Conservation (phyloP, 2,888 invertebrate genomes). For the Julus scanicus region DNA sequence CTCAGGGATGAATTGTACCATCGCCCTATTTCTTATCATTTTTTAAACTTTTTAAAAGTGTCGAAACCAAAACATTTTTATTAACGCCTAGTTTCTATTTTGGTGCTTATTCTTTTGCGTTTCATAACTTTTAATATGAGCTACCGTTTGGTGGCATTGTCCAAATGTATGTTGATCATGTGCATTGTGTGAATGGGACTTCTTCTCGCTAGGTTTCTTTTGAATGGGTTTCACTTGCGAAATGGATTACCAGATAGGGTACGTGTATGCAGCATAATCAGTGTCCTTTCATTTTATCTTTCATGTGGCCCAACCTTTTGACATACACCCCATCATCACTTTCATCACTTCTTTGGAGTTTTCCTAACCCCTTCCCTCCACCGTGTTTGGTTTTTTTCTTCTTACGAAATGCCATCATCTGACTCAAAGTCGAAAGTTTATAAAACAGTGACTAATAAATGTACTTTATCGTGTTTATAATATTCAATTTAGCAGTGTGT, state of each 20-base stretch:
- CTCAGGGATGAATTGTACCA: conserved; percentile 44
- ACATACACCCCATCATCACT: not conserved
- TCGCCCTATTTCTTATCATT: not conserved
- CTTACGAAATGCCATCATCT: conserved; percentile 19
- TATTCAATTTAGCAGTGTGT: not conserved
- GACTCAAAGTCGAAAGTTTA: conserved; percentile 13
- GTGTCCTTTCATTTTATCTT: not conserved
- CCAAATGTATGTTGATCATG: not conserved
- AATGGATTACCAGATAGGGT: not conserved
- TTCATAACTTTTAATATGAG: not conserved
- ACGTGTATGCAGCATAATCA: not conserved
- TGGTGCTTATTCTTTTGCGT: not conserved
- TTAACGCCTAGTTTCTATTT: conserved; percentile 10
- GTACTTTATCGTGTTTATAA: conserved; percentile 51
- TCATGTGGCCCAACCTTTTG: not conserved
- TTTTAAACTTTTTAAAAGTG: not conserved
- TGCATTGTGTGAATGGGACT: not conserved
- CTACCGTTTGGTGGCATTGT: not conserved
- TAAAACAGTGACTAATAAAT: conserved; percentile 50
- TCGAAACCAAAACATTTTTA: not conserved
- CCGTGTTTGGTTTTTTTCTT: not conserved
- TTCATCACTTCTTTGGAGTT: not conserved
- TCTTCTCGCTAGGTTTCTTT: not conserved
- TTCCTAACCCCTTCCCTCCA: not conserved
- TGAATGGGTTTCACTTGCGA: not conserved